A percentile compares a stretch with the other conserved stretches of the same genome.
These are phyloP conservation scores for Heliconius charithonia DNA, from an alignment of 2,888 invertebrate species.

Conservation along the genomic window DNA sequence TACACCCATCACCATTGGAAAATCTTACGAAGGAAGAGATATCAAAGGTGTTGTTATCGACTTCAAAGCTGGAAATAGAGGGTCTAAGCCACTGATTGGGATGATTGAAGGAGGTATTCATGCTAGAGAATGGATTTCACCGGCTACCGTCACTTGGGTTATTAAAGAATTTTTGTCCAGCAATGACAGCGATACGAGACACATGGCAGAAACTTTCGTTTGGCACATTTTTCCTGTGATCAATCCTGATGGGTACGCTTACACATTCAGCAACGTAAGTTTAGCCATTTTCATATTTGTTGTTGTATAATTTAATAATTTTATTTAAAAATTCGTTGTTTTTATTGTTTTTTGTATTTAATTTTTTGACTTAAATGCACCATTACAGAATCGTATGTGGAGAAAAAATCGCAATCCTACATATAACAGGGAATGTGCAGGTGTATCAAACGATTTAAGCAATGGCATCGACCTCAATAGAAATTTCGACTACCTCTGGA, in stretches of 20 bases:
- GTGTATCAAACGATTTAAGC: constrained; percentile 50
- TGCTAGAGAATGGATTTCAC: constrained; percentile 89
- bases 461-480: constrained; percentile 64
- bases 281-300: neutral
- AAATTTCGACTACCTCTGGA: constrained; percentile 68
- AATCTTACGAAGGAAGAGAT: constrained; percentile 83
- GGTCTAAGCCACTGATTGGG: constrained; percentile 68
- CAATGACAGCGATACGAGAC: constrained; percentile 76
- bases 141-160: constrained; percentile 87
- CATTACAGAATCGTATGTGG: constrained; percentile 86
- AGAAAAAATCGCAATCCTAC: constrained; percentile 81
- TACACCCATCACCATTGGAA: constrained; percentile 80
- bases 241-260: constrained; percentile 90
- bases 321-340: neutral
- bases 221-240: constrained; percentile 90
- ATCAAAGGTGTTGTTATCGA: constrained; percentile 80
- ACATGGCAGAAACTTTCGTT: constrained; percentile 86
- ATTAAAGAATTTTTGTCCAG: constrained; percentile 88
- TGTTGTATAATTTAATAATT: neutral
- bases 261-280: constrained; percentile 85
- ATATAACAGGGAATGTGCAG: constrained; percentile 50
- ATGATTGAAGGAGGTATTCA: constrained; percentile 87
- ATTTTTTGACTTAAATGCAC: neutral
- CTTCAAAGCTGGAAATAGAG: constrained; percentile 60
- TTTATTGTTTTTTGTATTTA: neutral